Conservation (phyloP, 1,140 invertebrate species). For the Apis dorsata region DNA sequence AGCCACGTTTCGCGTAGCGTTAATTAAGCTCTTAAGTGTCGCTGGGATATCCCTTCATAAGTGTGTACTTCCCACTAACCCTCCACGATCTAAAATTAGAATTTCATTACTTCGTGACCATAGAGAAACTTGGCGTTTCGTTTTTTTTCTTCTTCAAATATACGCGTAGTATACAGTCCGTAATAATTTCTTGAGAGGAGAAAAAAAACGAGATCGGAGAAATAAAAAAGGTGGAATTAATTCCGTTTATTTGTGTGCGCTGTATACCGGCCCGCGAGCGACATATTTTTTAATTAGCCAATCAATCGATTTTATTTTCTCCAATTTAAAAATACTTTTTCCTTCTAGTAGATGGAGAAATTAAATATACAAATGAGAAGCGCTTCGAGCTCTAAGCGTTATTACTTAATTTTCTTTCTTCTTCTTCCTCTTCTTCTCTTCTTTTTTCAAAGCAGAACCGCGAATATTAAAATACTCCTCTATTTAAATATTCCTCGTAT, state of each 20-base stretch:
- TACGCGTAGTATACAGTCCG: neutral
- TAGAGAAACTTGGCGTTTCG: constrained; percentile 25
- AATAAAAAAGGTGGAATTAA: neutral
- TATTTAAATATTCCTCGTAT: constrained; percentile 52
- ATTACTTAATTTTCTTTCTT: constrained; percentile 53
- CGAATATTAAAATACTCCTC: constrained; percentile 25
- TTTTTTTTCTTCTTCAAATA: neutral
- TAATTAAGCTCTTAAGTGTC: constrained; percentile 60
- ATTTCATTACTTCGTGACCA: constrained; percentile 47
- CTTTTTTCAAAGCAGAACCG: neutral
- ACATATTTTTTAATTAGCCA: constrained; percentile 22
- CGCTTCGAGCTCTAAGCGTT: neutral
- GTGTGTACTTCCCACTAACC: constrained; percentile 27
- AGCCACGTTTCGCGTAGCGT: constrained; percentile 43
- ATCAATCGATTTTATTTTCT: neutral
- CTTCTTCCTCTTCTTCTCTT: too few species aligned
- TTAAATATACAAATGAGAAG: neutral
- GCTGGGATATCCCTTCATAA: constrained; percentile 29
- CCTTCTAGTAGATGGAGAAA: neutral
- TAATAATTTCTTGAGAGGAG: neutral
- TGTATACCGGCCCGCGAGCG: neutral
- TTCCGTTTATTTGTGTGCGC: neutral
- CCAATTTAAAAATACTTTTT: neutral
- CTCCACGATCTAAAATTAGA: constrained; percentile 45
- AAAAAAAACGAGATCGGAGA: too few species aligned